Evolutionary conservation across 1,140 invertebrate species (phyloP).

Genomic region (Reticulitermes speratus): DNA sequence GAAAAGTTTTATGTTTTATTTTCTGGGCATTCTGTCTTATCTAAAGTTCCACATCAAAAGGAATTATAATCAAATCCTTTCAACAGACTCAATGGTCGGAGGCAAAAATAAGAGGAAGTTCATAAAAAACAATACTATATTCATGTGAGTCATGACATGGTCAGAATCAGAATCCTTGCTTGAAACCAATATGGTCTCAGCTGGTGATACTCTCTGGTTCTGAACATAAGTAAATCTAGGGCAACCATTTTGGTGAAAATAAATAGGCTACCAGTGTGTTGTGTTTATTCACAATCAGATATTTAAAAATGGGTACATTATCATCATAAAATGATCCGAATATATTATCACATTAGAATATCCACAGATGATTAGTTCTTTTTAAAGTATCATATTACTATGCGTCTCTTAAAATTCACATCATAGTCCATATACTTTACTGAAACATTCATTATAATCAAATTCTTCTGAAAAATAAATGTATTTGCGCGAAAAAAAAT

Average conservation of each 20-base stretch:
- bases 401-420: neutral
- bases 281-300: neutral
- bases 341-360: constrained; percentile 26
- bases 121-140: neutral
- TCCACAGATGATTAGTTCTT: neutral
- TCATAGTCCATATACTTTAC: neutral
- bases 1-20: neutral
- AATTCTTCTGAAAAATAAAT: neutral
- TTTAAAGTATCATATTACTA: neutral
- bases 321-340: neutral
- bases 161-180: neutral
- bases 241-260: neutral
- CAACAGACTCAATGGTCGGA: neutral
- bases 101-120: neutral
- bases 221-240: neutral
- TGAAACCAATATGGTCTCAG: neutral
- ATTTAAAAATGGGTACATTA: neutral
- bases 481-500: neutral
- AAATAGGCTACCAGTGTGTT: neutral
- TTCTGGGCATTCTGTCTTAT: neutral
- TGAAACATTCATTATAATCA: neutral
- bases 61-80: neutral
- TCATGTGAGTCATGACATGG: neutral
- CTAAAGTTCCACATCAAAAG: neutral
- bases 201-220: neutral